A percentile compares a stretch with the other conserved stretches of the same genome.
phyloP scores from a whole-genome alignment of 30 jellyfish, hydroid and myxozoan genomes.

The Aurelia aurita region DNA sequence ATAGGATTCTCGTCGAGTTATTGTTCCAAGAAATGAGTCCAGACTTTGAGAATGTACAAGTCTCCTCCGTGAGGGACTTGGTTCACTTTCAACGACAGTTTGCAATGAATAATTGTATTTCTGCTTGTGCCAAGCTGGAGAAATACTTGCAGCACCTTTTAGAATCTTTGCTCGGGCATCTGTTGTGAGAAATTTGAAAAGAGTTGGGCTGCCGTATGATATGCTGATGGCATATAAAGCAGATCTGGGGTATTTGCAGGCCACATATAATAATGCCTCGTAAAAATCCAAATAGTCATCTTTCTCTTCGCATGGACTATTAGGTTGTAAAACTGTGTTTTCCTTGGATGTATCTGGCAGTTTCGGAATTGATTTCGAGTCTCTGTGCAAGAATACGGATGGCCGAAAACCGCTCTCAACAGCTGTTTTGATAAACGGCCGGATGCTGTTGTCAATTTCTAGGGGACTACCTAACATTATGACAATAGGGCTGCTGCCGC shows the following conservation, averaged over 20 bases:
- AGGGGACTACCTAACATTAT: slow-evolving; percentile 33
- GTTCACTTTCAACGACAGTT: not conserved
- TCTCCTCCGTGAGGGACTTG: not conserved
- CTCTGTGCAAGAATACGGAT: slow-evolving; percentile 29
- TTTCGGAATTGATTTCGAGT: slow-evolving; percentile 32
- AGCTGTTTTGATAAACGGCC: slow-evolving; percentile 54
- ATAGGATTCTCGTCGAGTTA: slow-evolving; percentile 3
- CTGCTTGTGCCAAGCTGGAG: slow-evolving; percentile 63
- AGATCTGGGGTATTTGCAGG: slow-evolving; percentile 41
- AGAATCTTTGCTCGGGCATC: slow-evolving; percentile 30
- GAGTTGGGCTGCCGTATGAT: slow-evolving; percentile 63
- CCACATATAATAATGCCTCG: slow-evolving; percentile 37
- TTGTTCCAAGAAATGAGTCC: slow-evolving; percentile 15
- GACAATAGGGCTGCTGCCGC: slow-evolving; percentile 41
- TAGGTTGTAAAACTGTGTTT: not conserved
- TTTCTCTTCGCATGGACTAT: not conserved
- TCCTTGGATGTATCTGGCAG: slow-evolving; percentile 29
- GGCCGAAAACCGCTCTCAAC: slow-evolving; percentile 46
- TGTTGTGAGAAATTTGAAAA: slow-evolving; percentile 25
- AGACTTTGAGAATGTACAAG: slow-evolving; percentile 29
- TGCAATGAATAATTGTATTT: not conserved
- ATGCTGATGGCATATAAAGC: slow-evolving; percentile 31
- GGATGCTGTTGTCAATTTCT: slow-evolving; percentile 18
- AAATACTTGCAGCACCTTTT: slow-evolving; percentile 55
- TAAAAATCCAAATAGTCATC: slow-evolving; percentile 42